Base-by-base conservation (phyloP, 2,797 vertebrate genomes). In the Helostoma temminkii region DNA sequence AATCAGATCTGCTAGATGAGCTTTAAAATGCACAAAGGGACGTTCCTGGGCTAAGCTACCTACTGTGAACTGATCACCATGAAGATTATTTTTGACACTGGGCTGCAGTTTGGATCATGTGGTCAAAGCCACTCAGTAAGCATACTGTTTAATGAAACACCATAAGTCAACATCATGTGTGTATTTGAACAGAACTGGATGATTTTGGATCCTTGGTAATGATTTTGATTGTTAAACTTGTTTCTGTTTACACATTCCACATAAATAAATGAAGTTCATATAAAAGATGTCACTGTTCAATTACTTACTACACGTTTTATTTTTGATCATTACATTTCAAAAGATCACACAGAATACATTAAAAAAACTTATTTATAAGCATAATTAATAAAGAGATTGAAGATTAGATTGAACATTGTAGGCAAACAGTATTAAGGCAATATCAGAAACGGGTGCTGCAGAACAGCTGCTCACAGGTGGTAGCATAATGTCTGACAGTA, bases 1-100 rank as follows among this genome's bases (percentile, higher is more conserved):
- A 82, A 86, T 49, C 22, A 7, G 37, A 84, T 55, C 70, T 73
- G 58, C 60, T 6, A 11, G 47, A 64, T 60, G 49, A 26, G 50
- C 61, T 71, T 62, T 71, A 67, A 86, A 70, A 78, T 21, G 43
- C 75, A 66, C 71, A 71, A 55, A 77, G 71, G 67, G 78, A 81
- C 37, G 37, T 52, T 56, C 18, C 55, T 9, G 62, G 82, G 78
- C 81, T 78, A 81, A 78, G 52, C 74, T 19, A 28, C 12, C 30
- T 21, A 41, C 53, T 55, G 46, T 66, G 52, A 74, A 63, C 41
- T 53, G 45, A 84, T 76, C 32, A 8, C 8, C 22, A 25, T 12
- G 6, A 28, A 36, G 15, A 46, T 58, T 36, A 22, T 30, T 45
- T 59, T 11, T 25, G 37, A 52, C 39, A n/a, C 11, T n/a, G n/a